Conservation (phyloP, 2,113 vertebrate genomes). For the Aleadryas rufinucha region DNA sequence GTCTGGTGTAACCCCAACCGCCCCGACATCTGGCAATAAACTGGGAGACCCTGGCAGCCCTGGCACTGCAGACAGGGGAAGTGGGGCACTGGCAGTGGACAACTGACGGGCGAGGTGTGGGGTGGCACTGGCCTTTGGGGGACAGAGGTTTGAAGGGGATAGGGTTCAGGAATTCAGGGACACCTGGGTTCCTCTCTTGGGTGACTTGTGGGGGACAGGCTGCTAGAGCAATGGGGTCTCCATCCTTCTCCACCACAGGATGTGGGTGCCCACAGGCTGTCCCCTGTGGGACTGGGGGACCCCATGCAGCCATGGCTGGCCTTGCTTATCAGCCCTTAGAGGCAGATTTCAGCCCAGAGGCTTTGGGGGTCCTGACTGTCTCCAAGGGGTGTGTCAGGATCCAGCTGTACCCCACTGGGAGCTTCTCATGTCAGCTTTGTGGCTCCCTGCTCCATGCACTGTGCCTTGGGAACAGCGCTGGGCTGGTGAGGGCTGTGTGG, state of each 20-base stretch:
- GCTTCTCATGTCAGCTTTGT: accelerated
- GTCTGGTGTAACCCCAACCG: conserved; percentile 51
- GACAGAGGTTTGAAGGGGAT: neutral
- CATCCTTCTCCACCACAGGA: neutral
- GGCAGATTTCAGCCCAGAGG: neutral
- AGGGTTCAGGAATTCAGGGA: neutral
- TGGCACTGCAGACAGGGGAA: neutral
- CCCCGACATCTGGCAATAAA: conserved; percentile 62
- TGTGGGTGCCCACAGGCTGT: accelerated
- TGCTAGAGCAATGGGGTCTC: neutral
- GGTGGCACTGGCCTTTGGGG: neutral
- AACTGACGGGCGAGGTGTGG: neutral
- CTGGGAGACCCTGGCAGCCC: conserved; percentile 51
- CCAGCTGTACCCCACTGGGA: neutral
- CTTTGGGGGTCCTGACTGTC: neutral
- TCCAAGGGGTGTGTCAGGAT: neutral
- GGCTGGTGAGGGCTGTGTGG: neutral
- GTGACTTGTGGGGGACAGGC: accelerated
- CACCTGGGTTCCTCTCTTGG: neutral
- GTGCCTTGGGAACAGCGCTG: neutral
- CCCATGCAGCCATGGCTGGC: neutral
- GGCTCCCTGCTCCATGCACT: accelerated
- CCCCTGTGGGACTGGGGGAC: too few species aligned
- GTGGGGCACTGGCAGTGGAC: neutral
- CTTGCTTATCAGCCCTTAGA: neutral